These are phyloP conservation scores for Drosophila eugracilis DNA, from an alignment of 1,140 invertebrate genomes.

Conservation along the genomic window DNA sequence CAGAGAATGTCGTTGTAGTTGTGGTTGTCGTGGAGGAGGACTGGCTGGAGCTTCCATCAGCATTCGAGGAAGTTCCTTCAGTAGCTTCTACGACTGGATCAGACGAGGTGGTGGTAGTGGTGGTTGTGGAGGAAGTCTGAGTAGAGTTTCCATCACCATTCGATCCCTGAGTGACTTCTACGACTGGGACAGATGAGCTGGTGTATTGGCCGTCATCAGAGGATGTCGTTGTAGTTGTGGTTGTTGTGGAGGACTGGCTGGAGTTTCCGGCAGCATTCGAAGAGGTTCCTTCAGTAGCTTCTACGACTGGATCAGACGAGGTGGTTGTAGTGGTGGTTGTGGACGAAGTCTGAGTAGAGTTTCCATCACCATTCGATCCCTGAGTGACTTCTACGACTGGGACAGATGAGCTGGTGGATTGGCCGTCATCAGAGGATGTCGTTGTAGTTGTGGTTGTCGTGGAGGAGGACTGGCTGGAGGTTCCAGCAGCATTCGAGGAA, in stretches of 20 bases:
- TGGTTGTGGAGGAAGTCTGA: neutral
- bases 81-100: neutral
- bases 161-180: neutral
- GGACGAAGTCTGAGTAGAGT: neutral
- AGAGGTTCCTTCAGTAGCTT: neutral
- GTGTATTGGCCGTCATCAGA: neutral
- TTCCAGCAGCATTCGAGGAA: neutral
- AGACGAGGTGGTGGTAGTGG: neutral
- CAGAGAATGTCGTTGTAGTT: neutral
- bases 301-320: no score
- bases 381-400: neutral
- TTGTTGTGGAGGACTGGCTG: neutral
- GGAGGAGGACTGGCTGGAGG: neutral
- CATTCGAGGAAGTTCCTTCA: neutral
- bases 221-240: neutral
- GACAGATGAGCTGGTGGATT: neutral
- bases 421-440: neutral
- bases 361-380: neutral
- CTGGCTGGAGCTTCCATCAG: neutral
- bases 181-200: neutral
- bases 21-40: constrained; percentile 6
- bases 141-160: neutral
- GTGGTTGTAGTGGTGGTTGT: neutral
- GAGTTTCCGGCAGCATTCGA: neutral
- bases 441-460: constrained; percentile 10